Evolutionary conservation across 2,888 invertebrate species (phyloP), one percentile per base, ranked within the genome.

Genomic region (Endotricha flammealis): DNA sequence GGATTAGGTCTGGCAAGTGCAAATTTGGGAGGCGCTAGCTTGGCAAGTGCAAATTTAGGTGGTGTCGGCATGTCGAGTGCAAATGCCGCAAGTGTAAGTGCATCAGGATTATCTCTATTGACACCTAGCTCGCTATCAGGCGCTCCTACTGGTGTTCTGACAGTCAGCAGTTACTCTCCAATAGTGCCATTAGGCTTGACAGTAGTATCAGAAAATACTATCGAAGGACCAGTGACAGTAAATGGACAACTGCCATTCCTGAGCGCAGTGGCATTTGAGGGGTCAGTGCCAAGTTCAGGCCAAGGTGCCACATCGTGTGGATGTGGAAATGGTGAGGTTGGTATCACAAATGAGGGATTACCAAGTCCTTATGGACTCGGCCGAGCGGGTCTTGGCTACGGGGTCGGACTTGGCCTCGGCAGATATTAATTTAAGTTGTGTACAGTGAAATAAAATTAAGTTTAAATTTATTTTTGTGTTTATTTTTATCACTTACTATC

Each of bases 191-290:
- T 8, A 24, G 32, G 32, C 8, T n/a, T 32, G 11, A 25, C 25
- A 23, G 32, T 32, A 10, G 10, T 24, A 1, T 32, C 32, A 8
- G 32, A 32, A 6, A 32, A 32, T 8, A 14, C 10, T 7, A 32
- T 32, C 14, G 32, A 32, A n/a, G 32, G 32, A 10, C 9, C 25
- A 14, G 1, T 32, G 1, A 4, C 24, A 10, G 32, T 32, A 3
- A 32, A 8, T 32, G 32, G 32, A 3, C 24, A 32, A 10, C 13
- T 32, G 8, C 32, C 32, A 8, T 32, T 32, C 32, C 24, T 32
- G 8, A 32, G 32, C 24, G 32, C 32, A 9, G 32, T 32, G 7
- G 32, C 32, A 8, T 32, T 32, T 14, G 32, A 32, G 16, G 32
- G 32, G 16, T 16, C 24, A 3, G 10, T 32, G 5, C 24, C 32